Percentiles rank a stretch among this genome's conserved stretches.
phyloP scores from a whole-genome alignment of 2,797 vertebrate genomes.

The Nannoperca obscura region DNA sequence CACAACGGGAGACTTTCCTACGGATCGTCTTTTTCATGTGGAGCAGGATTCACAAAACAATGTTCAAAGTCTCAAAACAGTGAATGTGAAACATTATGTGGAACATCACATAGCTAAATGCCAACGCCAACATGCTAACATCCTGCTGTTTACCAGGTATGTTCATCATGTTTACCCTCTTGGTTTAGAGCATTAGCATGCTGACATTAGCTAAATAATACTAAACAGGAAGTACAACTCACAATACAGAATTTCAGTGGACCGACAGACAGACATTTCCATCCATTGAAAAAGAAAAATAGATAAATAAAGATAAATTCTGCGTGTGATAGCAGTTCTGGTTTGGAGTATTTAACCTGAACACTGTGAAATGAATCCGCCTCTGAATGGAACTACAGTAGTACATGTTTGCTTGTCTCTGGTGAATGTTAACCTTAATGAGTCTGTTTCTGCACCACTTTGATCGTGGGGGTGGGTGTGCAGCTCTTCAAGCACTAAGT shows the following conservation, averaged over 20 bases:
- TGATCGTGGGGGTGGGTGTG: slow-evolving; percentile 1
- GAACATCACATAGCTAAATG: background rate
- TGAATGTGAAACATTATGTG: background rate
- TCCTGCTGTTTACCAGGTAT: background rate
- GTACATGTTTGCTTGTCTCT: background rate
- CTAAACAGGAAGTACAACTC: background rate
- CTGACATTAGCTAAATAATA: background rate
- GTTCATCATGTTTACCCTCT: background rate
- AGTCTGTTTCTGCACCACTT: slow-evolving; percentile 16
- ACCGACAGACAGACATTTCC: background rate
- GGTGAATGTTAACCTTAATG: background rate
- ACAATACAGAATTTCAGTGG: background rate
- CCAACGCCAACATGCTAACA: background rate
- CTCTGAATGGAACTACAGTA: background rate
- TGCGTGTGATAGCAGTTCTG: background rate
- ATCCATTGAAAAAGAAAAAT: background rate
- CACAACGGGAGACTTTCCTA: background rate
- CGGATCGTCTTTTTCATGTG: background rate
- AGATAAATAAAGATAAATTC: background rate
- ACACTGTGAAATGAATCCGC: slow-evolving; percentile 3
- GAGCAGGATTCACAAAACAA: background rate
- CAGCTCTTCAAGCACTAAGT: slow-evolving; percentile 20
- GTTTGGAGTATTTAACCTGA: background rate
- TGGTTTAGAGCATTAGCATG: background rate
- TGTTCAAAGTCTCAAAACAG: background rate